Evolutionary conservation across 2,888 invertebrate species (phyloP), one percentile per base, ranked within the genome.

Genomic region (Lydus trimaculatus): DNA sequence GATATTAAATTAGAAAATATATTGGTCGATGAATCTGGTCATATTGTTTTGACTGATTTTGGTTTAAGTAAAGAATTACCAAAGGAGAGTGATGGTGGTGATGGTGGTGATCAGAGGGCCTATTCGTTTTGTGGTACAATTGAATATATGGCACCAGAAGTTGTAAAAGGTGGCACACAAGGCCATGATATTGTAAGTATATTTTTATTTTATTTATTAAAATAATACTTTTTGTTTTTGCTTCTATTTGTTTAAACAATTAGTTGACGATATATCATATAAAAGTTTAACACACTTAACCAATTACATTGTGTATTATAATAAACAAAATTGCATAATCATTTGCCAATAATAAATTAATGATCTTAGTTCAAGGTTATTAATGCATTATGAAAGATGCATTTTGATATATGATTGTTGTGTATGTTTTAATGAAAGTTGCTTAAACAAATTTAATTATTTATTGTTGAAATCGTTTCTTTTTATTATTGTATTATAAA

Each of bases 81-180:
- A 85, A 89, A 81, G 89, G 88, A 81, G 64, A 79, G 80, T 52
- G 73, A 72, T 36, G 75, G 75, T 28, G 87, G 80, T 52, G 73
- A 72, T 36, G 75, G 75, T 28, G 87, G 87, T 11, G 87, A 94
- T 81, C 92, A 92, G 82, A 87, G 97, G 72, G 95, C 99, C 0
- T 97, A 97, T 87, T 98, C 97, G 72, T 99, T 98, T 87, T 99
- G 99, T 85, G 99, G 99, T 20, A 99, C 98, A 73, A 95, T 98
- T 79, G 98, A 99, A 84, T 99, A 99, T 86, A 99, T 99, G 98
- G 98, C 98, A 23, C 98, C 85, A 71, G 89, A 92, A 83, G 91
- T 92, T 52, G 92, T 92, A 70, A 86, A 93, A 80, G 95, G 96
- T 65, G 95, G 96, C 71, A 92, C 91, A 65, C 91, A 92, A 75